These are phyloP conservation scores for Anhinga anhinga DNA, from an alignment of 2,113 vertebrate genomes.

Conservation along the genomic window DNA sequence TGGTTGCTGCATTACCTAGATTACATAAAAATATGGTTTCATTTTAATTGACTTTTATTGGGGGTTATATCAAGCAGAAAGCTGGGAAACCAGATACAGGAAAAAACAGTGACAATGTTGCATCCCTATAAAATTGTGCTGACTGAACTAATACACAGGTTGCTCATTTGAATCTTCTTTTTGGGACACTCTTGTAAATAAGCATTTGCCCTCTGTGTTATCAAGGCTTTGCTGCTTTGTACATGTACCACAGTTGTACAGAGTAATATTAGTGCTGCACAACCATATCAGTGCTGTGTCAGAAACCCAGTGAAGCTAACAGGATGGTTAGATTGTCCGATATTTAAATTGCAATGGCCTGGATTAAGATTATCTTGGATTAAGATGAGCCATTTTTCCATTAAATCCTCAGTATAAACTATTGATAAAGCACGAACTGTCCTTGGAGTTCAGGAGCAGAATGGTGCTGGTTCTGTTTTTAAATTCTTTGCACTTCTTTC, in stretches of 20 bases:
- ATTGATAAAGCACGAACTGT: background rate
- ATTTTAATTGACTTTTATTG: background rate
- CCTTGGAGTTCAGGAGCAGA: background rate
- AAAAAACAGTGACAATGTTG: background rate
- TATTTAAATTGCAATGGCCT: background rate
- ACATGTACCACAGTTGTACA: background rate
- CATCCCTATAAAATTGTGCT: background rate
- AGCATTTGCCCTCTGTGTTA: background rate
- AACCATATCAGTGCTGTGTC: background rate
- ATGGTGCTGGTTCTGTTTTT: background rate
- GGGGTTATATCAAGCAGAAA: background rate
- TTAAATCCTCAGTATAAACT: background rate
- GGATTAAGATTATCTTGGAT: background rate
- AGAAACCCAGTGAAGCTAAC: background rate
- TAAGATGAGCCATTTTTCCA: background rate
- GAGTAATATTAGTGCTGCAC: background rate
- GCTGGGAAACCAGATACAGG: background rate
- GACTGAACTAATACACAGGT: background rate
- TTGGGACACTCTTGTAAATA: background rate
- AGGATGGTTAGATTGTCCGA: background rate
- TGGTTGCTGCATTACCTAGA: background rate
- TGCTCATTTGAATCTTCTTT: background rate
- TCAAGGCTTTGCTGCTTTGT: background rate
- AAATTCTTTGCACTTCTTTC: background rate
- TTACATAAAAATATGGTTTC: background rate